These are phyloP conservation scores for Meteorus sp. DNA, from an alignment of 1,140 invertebrate species.

Conservation along the genomic window DNA sequence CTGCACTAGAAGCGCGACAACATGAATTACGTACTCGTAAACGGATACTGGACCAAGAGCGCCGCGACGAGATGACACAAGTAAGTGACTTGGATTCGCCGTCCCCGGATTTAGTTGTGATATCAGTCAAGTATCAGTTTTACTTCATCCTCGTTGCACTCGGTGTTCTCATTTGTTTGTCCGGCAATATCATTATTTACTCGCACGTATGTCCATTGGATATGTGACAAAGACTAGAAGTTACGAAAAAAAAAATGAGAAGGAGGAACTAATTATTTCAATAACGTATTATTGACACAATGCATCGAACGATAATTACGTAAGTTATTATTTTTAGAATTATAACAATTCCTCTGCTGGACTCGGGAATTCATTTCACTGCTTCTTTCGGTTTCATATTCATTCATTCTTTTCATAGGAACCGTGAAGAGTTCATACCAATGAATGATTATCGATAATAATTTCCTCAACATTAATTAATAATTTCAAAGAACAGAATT, in stretches of 20 bases:
- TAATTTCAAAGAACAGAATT: too few species aligned
- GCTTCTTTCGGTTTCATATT: too few species aligned
- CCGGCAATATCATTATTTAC: conserved; percentile 59
- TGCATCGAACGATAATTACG: too few species aligned
- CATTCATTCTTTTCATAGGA: too few species aligned
- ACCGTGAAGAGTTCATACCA: too few species aligned
- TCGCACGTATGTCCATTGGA: conserved; percentile 56
- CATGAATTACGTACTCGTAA: conserved; percentile 54
- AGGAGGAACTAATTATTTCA: background rate
- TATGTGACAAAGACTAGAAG: conserved; percentile 43
- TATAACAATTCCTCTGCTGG: conserved; percentile 21
- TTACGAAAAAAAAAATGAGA: background rate
- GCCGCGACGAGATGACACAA: conserved; percentile 60
- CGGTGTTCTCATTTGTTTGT: conserved; percentile 57
- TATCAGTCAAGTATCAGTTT: conserved; percentile 55
- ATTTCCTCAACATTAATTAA: too few species aligned
- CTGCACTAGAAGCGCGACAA: conserved; percentile 53
- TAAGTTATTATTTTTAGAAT: too few species aligned
- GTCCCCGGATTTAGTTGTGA: conserved; percentile 51
- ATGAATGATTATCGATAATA: too few species aligned
- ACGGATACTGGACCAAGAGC: conserved; percentile 55
- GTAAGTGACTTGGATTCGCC: conserved; percentile 56
- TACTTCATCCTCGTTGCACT: conserved; percentile 56
- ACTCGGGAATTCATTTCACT: conserved; percentile 9
- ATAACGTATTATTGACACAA: background rate